These are phyloP conservation scores for Eurystomus gularis DNA, from an alignment of 2,113 vertebrate species.

Conservation along the genomic window DNA sequence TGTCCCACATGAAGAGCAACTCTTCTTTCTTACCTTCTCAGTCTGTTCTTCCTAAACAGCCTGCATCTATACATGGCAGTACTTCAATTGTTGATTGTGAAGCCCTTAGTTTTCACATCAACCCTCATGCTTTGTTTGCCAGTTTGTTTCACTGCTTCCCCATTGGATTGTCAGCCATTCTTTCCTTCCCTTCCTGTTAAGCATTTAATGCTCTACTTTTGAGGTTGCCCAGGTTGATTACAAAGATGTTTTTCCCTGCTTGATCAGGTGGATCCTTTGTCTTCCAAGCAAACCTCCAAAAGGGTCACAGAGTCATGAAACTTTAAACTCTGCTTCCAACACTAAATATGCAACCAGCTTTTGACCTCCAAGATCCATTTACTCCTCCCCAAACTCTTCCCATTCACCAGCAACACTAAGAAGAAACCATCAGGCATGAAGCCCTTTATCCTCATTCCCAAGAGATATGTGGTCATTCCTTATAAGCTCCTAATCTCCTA, in stretches of 20 bases:
- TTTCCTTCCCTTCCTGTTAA: neutral
- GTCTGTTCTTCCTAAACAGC: neutral
- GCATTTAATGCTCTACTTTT: neutral
- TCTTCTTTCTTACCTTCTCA: neutral
- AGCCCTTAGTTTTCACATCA: neutral
- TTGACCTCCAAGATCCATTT: neutral
- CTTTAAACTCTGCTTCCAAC: neutral
- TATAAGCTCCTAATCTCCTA: neutral
- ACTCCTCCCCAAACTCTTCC: neutral
- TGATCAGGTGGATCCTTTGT: neutral
- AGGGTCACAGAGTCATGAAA: neutral
- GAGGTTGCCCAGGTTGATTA: neutral
- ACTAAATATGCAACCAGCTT: neutral
- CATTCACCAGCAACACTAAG: neutral
- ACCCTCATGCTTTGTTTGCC: neutral
- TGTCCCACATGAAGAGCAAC: neutral
- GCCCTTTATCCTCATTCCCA: neutral
- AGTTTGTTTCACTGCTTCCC: neutral
- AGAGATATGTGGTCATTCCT: neutral
- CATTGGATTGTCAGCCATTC: neutral
- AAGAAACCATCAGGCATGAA: neutral
- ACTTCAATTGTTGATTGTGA: neutral
- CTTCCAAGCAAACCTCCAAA: neutral
- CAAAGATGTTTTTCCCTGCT: accelerated
- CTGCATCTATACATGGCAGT: neutral